Base-by-base conservation (phyloP, 2,797 vertebrate genomes). In the Alca torda region DNA sequence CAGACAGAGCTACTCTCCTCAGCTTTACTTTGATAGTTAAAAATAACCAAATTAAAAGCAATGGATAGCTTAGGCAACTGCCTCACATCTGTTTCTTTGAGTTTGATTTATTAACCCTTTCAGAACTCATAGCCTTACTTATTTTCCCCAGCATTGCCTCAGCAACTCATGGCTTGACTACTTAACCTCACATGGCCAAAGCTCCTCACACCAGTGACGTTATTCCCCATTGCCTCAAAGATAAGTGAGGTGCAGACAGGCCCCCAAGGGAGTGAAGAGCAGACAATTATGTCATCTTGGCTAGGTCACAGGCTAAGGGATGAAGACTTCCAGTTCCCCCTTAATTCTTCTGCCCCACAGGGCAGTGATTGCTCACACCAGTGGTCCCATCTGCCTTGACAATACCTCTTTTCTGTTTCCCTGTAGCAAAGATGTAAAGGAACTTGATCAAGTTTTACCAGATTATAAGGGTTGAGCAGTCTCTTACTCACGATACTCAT, bases 181-280 rank as follows among this genome's bases (percentile, higher is more conserved):
- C n/a, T 84, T 57, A 74, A 77, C 26, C 6, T 90, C 61, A 53
- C 8, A 12, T 4, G 33, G 46, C 28, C 51, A 59, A 61, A 75
- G 33, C n/a, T n/a, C 16, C 3, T 1, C 23, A 33, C 30, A 53
- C 2, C 0, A 43, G 11, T n/a, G 33, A 23, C 1, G 2, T 39
- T 50, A 75, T 37, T 89, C 6, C 33, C 28, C 9, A n/a, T n/a
- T 43, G 21, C 45, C n/a, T 41, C 53, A 60, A 50, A 89, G 19
- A 19, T 48, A 56, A 73, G 25, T 18, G 28, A 21, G 6, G 16
- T 69, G 28, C 26, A 53, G 21, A 20, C 45, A 63, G 26, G 9
- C 7, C 10, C 28, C 13, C 1, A 17, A 70, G 25, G 25, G 31
- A 77, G 1, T 33, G n/a, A 95, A 80, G 11, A 54, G 11, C 9